Percentiles rank a stretch among this genome's conserved stretches.
These are phyloP conservation scores for Melanerpes aurifrons DNA, from an alignment of 2,113 vertebrate genomes.

Conservation along the genomic window DNA sequence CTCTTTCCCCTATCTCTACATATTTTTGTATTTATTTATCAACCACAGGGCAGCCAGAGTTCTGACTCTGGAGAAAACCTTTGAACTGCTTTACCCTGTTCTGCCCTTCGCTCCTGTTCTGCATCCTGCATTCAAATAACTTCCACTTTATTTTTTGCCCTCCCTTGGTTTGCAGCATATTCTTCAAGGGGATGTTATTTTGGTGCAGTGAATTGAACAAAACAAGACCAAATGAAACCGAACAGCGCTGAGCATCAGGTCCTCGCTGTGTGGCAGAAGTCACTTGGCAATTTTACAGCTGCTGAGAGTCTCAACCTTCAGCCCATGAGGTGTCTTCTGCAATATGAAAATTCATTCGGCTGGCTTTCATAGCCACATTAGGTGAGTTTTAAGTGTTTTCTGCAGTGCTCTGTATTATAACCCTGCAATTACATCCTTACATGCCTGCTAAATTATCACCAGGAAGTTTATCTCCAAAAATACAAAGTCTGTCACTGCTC, in stretches of 20 bases:
- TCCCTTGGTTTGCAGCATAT: background rate
- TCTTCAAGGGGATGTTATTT: background rate
- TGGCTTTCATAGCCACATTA: background rate
- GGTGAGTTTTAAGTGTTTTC: conserved; percentile 27
- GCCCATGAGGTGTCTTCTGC: background rate
- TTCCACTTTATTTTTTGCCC: background rate
- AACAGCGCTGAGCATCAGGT: background rate
- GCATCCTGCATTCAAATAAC: background rate
- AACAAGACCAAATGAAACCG: conserved; percentile 22
- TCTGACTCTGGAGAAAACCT: background rate
- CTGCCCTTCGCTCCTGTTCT: background rate
- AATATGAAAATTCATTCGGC: background rate
- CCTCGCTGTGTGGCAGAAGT: background rate
- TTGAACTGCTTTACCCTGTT: background rate
- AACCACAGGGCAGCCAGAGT: background rate
- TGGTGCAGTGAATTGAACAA: background rate
- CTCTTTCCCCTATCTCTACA: background rate
- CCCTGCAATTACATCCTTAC: background rate
- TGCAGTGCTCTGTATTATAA: background rate
- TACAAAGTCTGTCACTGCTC: background rate
- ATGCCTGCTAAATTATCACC: background rate
- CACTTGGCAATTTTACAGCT: conserved; percentile 7
- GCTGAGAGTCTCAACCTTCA: background rate
- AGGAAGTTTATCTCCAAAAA: conserved; percentile 19
- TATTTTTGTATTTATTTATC: conserved; percentile 24